Evolutionary conservation across 2,797 vertebrate species (phyloP).

Genomic region (Hydrocynus forskahlii): DNA sequence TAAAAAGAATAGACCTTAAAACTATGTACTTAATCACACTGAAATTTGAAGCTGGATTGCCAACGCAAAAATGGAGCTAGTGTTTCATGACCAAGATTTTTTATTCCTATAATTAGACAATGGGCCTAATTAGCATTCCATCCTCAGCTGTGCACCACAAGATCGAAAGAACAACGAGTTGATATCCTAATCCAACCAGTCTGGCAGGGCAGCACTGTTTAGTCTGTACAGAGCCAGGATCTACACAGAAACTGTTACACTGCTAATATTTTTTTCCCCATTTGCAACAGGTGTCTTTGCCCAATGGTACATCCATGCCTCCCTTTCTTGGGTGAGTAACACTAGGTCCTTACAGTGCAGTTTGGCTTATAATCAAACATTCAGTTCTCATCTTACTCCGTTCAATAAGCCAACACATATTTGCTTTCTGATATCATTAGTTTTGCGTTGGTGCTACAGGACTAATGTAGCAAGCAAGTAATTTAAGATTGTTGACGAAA

Average conservation of each 20-base stretch:
- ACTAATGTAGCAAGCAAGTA: no score
- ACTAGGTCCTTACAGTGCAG: not conserved
- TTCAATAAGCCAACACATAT: not conserved
- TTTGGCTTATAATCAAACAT: not conserved
- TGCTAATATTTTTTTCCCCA: conserved; percentile 49
- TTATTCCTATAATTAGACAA: conserved; percentile 46
- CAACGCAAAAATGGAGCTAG: conserved; percentile 39
- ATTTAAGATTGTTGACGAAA: no score
- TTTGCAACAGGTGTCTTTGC: conserved; percentile 80
- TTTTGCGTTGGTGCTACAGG: not conserved
- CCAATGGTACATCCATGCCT: conserved; percentile 86
- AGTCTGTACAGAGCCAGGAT: not conserved
- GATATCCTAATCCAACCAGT: conserved; percentile 71
- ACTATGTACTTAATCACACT: conserved; percentile 28
- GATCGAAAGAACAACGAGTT: conserved; percentile 44
- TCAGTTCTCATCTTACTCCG: not conserved
- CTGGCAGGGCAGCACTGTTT: conserved; percentile 39
- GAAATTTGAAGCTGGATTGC: conserved; percentile 42
- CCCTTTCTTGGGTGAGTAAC: conserved; percentile 87
- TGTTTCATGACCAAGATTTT: conserved; percentile 71
- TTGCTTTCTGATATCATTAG: not conserved
- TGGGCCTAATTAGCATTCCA: conserved; percentile 29
- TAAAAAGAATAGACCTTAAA: not conserved
- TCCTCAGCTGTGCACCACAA: conserved; percentile 20
- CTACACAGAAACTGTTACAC: not conserved